phyloP scores from a whole-genome alignment of 1,140 invertebrate genomes.

The Drosophila nebulosa region DNA sequence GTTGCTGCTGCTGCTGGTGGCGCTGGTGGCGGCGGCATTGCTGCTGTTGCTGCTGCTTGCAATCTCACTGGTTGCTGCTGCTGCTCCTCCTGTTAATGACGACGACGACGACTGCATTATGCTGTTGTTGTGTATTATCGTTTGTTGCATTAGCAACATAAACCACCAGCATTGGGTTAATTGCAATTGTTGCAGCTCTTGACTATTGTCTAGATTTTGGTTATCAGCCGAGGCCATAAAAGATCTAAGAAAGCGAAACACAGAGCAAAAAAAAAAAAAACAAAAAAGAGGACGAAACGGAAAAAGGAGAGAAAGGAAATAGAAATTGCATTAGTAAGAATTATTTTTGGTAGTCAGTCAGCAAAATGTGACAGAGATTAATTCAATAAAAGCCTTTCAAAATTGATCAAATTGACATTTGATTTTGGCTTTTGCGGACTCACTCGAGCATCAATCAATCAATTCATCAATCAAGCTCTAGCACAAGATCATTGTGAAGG shows the following conservation, averaged over 20 bases:
- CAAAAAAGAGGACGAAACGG: not conserved
- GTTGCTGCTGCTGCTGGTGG: conserved; percentile 5
- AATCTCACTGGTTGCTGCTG: conserved; percentile 3
- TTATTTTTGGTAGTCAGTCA: too few species aligned
- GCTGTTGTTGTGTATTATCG: conserved; percentile 56
- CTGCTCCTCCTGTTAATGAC: not conserved
- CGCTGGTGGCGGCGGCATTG: conserved; percentile 5
- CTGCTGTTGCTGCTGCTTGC: conserved; percentile 6
- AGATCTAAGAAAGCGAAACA: conserved; percentile 44
- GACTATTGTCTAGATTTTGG: conserved; percentile 27
- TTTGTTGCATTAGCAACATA: conserved; percentile 76
- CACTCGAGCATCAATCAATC: conserved; percentile 74
- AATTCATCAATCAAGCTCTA: conserved; percentile 64
- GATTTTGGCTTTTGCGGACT: conserved; percentile 69
- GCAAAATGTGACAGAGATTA: not conserved
- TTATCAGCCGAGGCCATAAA: conserved; percentile 70
- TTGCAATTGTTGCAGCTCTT: conserved; percentile 37
- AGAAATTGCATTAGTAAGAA: conserved; percentile 9
- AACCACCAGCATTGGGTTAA: conserved; percentile 77
- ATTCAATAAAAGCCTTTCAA: conserved; percentile 12
- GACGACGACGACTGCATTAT: conserved; percentile 25
- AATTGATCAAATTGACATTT: conserved; percentile 13
- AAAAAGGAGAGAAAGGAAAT: not conserved
- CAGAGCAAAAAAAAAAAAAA: not conserved
- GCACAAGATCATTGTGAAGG: conserved; percentile 20